phyloP scores from a whole-genome alignment of 2,797 vertebrate genomes.

The Sylvilagus floridanus region DNA sequence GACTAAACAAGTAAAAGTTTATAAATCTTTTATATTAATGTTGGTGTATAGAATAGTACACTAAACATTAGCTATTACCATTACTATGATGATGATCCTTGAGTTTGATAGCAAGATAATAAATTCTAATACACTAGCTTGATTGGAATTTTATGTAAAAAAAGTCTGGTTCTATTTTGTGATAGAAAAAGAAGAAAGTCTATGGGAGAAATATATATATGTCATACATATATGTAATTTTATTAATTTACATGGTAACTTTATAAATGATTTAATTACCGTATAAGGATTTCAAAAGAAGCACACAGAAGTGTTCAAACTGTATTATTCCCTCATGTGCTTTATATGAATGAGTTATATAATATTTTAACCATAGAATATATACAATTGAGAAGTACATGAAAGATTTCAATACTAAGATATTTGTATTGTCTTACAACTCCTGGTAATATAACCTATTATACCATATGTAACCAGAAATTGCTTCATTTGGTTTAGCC shows the following conservation, averaged over 20 bases:
- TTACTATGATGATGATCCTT: not conserved
- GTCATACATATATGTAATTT: not conserved
- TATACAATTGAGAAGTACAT: not conserved
- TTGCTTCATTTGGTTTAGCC: constrained; percentile 9
- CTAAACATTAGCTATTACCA: not conserved
- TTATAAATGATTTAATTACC: not conserved
- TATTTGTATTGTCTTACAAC: not conserved
- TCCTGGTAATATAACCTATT: not conserved
- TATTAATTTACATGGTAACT: not conserved
- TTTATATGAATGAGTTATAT: not conserved
- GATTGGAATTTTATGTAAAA: not conserved
- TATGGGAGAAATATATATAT: not conserved
- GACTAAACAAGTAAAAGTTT: not conserved
- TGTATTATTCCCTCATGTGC: not conserved
- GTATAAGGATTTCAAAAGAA: not conserved
- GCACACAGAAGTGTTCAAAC: not conserved
- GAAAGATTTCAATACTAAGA: not conserved
- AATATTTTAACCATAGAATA: not conserved
- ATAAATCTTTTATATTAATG: not conserved
- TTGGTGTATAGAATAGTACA: not conserved
- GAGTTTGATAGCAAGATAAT: not conserved
- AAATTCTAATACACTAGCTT: not conserved
- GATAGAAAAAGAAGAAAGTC: not conserved
- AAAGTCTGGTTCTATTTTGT: not conserved
- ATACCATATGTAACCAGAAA: not conserved